Evolutionary conservation across 1,140 invertebrate species (phyloP).

Genomic region (Halotydeus destructor): DNA sequence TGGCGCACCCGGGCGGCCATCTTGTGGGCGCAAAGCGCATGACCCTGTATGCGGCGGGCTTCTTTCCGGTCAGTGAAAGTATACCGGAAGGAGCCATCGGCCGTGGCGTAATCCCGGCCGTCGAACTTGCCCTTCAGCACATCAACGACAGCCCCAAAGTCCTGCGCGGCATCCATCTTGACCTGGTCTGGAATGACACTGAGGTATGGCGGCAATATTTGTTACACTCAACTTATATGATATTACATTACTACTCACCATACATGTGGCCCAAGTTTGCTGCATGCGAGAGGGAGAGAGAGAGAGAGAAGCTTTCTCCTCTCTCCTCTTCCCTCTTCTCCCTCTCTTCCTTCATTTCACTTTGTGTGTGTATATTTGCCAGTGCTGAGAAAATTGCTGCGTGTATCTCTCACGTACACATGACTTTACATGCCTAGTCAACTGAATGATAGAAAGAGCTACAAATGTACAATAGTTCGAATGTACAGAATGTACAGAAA

Average conservation of each 20-base stretch:
- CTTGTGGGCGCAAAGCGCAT: no score
- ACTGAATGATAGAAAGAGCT: no score
- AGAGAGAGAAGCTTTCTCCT: no score
- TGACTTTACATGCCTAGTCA: no score
- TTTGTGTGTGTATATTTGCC: slow-evolving; percentile 1
- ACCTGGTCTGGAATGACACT: slow-evolving; percentile 87
- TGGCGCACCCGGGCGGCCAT: no score
- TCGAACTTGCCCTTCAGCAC: slow-evolving; percentile 70
- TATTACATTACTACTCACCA: slow-evolving; percentile 1
- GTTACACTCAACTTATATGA: background rate
- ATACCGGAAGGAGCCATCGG: slow-evolving; percentile 40
- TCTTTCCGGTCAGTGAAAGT: slow-evolving; percentile 62
- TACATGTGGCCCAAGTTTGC: background rate
- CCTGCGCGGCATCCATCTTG: slow-evolving; percentile 59
- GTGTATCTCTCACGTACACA: no score
- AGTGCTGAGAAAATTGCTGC: no score
- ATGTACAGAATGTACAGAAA: no score
- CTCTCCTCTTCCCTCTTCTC: no score
- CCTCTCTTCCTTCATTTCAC: background rate
- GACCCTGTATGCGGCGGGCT: slow-evolving; percentile 49
- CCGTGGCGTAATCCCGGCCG: slow-evolving; percentile 74
- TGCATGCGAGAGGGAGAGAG: no score
- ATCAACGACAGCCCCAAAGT: slow-evolving; percentile 69
- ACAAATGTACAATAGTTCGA: no score
- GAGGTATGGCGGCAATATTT: slow-evolving; percentile 38